Percentiles rank a stretch among this genome's conserved stretches.
Conservation (phyloP, 2,113 vertebrate species). For the Neodontobutis hainanensis region DNA sequence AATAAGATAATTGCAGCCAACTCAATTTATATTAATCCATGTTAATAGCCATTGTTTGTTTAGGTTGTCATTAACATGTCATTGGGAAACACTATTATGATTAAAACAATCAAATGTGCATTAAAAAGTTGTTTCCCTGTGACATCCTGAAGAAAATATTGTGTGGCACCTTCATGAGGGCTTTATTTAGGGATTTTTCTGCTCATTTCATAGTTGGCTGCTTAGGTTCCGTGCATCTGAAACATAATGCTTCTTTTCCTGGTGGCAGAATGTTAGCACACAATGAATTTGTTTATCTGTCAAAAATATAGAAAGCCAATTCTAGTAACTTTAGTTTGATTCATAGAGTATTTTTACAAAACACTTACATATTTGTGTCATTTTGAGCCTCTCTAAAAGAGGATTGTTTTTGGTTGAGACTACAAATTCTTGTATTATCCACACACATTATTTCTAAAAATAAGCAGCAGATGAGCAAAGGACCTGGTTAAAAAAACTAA, state of each 20-base stretch:
- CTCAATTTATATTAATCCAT: too few relatives aligned
- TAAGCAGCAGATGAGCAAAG: slow-evolving; percentile 26
- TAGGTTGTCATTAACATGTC: too few relatives aligned
- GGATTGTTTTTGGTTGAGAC: slow-evolving; percentile 15
- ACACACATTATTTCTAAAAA: slow-evolving; percentile 31
- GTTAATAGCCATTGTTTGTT: too few relatives aligned
- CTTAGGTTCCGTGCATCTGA: slow-evolving; percentile 27
- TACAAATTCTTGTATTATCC: background rate
- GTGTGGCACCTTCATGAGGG: background rate
- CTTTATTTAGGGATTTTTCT: background rate
- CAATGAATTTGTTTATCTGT: slow-evolving; percentile 55
- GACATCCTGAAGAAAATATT: too few relatives aligned
- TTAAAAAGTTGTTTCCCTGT: too few relatives aligned
- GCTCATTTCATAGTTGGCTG: background rate
- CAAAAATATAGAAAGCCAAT: slow-evolving; percentile 47
- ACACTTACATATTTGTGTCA: background rate
- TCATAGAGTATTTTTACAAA: background rate
- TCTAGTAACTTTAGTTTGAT: background rate
- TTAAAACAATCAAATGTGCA: too few relatives aligned
- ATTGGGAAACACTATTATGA: too few relatives aligned
- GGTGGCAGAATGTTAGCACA: slow-evolving; percentile 48
- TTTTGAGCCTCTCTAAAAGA: slow-evolving; percentile 18
- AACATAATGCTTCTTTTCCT: slow-evolving; percentile 33
- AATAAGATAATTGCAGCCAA: too few relatives aligned
- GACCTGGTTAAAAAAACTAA: slow-evolving; percentile 30